phyloP scores from a whole-genome alignment of 1,140 invertebrate genomes.

The Diachasma alloeum region DNA sequence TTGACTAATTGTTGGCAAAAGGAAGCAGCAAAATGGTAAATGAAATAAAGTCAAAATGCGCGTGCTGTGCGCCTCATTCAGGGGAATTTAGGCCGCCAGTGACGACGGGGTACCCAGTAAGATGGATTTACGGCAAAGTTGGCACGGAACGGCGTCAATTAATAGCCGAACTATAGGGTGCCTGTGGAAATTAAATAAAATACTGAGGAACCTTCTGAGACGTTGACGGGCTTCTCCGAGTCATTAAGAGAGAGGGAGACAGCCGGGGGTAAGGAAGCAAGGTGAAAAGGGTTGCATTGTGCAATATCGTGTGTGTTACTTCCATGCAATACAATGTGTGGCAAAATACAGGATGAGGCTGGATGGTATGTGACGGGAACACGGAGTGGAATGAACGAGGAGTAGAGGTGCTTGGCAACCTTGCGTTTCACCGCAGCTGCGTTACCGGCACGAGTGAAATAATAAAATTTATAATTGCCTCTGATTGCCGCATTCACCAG shows the following conservation, averaged over 20 bases:
- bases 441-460: constrained; percentile 45
- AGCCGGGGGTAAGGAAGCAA: neutral
- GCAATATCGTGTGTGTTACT: neutral
- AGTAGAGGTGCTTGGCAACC: constrained; percentile 29
- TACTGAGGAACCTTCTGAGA: neutral
- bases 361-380: neutral
- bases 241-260: neutral
- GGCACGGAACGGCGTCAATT: constrained; percentile 59
- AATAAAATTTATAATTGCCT: constrained; percentile 55
- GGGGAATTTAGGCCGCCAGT: neutral
- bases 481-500: constrained; percentile 46
- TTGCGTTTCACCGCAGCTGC: constrained; percentile 41
- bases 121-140: constrained; percentile 59
- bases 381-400: neutral
- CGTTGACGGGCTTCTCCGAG: neutral
- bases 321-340: neutral
- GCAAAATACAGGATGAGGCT: neutral
- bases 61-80: neutral
- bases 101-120: neutral
- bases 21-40: neutral
- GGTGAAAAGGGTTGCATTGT: neutral
- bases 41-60: neutral
- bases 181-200: neutral
- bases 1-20: constrained; percentile 11
- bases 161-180: constrained; percentile 51